A percentile compares a stretch with the other conserved stretches of the same genome.
Evolutionary conservation across 2,888 invertebrate species (phyloP).

Genomic region (Rapana venosa): DNA sequence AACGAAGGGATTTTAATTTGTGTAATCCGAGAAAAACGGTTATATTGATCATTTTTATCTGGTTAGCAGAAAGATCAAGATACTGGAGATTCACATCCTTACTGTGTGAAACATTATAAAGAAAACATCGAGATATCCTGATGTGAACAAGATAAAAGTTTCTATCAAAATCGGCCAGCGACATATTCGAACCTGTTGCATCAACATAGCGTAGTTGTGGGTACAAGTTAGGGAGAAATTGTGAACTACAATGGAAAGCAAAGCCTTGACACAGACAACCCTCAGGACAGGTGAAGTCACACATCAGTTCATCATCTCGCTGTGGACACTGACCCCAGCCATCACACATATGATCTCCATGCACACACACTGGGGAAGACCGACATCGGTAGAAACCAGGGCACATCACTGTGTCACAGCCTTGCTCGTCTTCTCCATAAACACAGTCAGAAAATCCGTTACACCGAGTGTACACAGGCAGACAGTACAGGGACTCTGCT

Average conservation of each 20-base stretch:
- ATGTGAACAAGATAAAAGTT: not conserved
- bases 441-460: constrained; percentile 25
- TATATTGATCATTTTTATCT: not conserved
- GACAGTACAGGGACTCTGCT: not conserved
- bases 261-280: constrained; percentile 35
- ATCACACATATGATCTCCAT: constrained; percentile 42
- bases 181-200: not conserved
- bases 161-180: not conserved
- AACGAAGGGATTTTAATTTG: not conserved
- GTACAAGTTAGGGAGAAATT: not conserved
- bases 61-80: not conserved
- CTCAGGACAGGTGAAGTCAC: constrained; percentile 27
- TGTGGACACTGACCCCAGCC: constrained; percentile 45
- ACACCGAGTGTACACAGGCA: constrained; percentile 30
- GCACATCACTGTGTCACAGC: constrained; percentile 9
- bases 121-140: not conserved
- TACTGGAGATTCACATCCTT: not conserved
- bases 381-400: constrained; percentile 42
- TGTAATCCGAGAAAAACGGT: not conserved
- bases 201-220: not conserved
- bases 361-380: constrained; percentile 36
- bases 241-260: constrained; percentile 16
- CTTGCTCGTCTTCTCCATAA: constrained; percentile 11
- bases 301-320: constrained; percentile 45
- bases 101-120: not conserved